phyloP scores from a whole-genome alignment of 2,888 invertebrate species.

The Andrena dorsata region DNA sequence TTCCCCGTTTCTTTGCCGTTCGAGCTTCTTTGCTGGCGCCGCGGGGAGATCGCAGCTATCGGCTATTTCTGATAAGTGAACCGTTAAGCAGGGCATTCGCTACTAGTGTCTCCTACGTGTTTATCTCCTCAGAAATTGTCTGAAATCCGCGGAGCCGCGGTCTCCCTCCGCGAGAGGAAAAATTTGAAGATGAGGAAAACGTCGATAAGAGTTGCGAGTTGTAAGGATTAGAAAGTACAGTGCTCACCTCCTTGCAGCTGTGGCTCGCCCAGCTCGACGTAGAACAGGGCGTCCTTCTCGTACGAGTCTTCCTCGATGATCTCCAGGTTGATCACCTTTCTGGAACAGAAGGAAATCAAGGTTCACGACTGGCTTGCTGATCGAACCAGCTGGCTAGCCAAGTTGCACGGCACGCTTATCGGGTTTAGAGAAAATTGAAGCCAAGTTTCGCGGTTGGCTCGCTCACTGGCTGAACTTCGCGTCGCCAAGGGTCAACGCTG shows the following conservation, averaged over 20 bases:
- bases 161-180: background rate
- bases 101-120: no score
- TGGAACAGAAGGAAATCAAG: conserved; percentile 85
- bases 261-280: conserved; percentile 96
- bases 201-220: background rate
- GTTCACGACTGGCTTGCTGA: background rate
- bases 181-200: background rate
- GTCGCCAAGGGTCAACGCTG: conserved; percentile 4
- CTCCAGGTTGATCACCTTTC: conserved; percentile 93
- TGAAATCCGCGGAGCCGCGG: background rate
- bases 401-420: background rate
- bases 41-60: background rate
- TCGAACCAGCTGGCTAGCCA: background rate
- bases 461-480: conserved; percentile 4
- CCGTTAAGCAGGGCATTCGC: no score
- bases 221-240: conserved; percentile 6
- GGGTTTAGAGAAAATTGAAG: conserved; percentile 6
- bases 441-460: conserved; percentile 4
- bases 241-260: conserved; percentile 93
- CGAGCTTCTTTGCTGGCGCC: background rate
- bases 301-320: conserved; percentile 99
- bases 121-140: background rate
- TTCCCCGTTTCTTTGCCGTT: background rate
- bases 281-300: conserved; percentile 97
- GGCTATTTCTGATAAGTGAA: no score